Percentiles rank a stretch among this genome's conserved stretches.
These are phyloP conservation scores for Pteronotus mesoamericanus DNA, from an alignment of 2,797 vertebrate genomes.

Conservation along the genomic window DNA sequence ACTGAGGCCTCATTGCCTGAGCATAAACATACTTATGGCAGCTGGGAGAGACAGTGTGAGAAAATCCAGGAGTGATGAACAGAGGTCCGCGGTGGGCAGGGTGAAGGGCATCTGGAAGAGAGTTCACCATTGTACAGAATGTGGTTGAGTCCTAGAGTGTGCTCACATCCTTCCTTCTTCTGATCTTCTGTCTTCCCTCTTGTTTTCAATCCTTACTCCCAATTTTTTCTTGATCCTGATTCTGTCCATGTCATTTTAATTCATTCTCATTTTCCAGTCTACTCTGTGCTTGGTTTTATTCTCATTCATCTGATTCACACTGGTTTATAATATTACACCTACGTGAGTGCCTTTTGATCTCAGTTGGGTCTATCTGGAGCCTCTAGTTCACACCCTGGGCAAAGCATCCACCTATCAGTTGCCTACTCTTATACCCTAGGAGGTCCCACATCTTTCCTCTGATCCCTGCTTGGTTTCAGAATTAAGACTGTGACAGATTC, in stretches of 20 bases:
- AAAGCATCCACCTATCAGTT: neutral
- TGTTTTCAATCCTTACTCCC: neutral
- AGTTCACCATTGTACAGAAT: rapidly evolving
- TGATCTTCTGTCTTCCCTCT: rapidly evolving
- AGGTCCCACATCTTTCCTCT: neutral
- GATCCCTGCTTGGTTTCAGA: neutral
- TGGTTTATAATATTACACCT: neutral
- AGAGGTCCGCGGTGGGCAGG: neutral
- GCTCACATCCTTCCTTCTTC: rapidly evolving
- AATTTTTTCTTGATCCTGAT: neutral
- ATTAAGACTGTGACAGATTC: neutral
- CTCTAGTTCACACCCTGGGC: neutral
- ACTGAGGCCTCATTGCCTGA: neutral
- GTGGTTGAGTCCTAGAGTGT: rapidly evolving
- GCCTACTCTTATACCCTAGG: neutral
- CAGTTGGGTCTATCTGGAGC: neutral
- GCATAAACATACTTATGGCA: neutral
- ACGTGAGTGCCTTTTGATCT: neutral
- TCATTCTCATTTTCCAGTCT: neutral
- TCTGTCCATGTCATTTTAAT: neutral
- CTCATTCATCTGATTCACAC: neutral
- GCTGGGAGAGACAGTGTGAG: neutral
- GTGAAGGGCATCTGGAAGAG: neutral
- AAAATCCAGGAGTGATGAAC: neutral
- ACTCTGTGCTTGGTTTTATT: neutral